phyloP scores from a whole-genome alignment of 2,888 invertebrate genomes.

The Lagria hirta region DNA sequence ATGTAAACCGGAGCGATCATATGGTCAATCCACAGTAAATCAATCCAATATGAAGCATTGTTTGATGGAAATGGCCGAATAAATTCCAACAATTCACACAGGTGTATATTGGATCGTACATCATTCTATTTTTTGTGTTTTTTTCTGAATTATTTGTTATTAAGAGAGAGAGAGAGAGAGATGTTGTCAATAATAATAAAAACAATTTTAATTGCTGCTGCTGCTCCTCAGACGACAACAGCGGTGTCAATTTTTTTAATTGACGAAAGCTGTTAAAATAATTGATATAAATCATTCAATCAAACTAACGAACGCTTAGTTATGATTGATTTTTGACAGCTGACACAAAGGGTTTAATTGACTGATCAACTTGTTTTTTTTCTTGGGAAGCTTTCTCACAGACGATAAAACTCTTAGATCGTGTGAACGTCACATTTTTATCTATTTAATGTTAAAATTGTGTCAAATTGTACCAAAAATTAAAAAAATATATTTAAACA shows the following conservation, averaged over 20 bases:
- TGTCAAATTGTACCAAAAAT: too few species aligned
- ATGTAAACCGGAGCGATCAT: slow-evolving; percentile 29
- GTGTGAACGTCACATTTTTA: too few species aligned
- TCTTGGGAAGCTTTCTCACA: too few species aligned
- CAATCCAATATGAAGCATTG: slow-evolving; percentile 50
- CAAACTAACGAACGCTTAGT: slow-evolving; percentile 10
- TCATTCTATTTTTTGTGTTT: too few species aligned
- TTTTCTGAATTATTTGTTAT: too few species aligned
- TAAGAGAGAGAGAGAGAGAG: too few species aligned
- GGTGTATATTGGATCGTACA: slow-evolving; percentile 42
- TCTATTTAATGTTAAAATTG: too few species aligned
- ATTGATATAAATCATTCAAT: slow-evolving; percentile 27
- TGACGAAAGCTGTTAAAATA: slow-evolving; percentile 16
- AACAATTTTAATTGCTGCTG: slow-evolving; percentile 16
- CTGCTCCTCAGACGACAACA: slow-evolving; percentile 6
- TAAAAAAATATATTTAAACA: too few species aligned
- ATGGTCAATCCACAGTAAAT: slow-evolving; percentile 49
- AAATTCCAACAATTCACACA: slow-evolving; percentile 48
- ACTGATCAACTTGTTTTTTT: too few species aligned
- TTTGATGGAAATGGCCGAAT: slow-evolving; percentile 48
- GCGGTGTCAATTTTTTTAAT: slow-evolving; percentile 15
- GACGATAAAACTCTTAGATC: too few species aligned
- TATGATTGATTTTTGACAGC: slow-evolving; percentile 24
- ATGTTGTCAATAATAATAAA: slow-evolving; percentile 8
- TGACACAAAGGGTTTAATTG: too few species aligned